Percentiles rank a stretch among this genome's conserved stretches.
Conservation (phyloP, 2,888 invertebrate genomes). For the Campopleginae sp. region DNA sequence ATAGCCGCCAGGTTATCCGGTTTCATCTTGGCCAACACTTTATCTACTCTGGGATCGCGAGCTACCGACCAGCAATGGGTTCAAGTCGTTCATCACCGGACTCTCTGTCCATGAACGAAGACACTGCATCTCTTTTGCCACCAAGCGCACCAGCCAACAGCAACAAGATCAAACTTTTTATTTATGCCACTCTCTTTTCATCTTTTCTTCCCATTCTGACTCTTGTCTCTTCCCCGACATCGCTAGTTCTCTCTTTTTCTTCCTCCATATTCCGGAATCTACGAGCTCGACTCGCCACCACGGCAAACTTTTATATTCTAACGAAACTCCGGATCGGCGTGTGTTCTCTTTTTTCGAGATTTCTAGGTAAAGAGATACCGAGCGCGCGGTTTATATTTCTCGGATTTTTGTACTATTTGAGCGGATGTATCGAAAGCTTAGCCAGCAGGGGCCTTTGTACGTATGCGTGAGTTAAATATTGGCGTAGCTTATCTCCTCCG, state of each 20-base stretch:
- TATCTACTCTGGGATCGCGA: slow-evolving; percentile 74
- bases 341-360: slow-evolving; percentile 38
- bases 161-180: slow-evolving; percentile 42
- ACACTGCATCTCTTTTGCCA: slow-evolving; percentile 66
- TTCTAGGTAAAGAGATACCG: slow-evolving; percentile 69
- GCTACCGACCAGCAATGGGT: slow-evolving; percentile 71
- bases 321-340: slow-evolving; percentile 21
- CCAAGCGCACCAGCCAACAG: slow-evolving; percentile 19
- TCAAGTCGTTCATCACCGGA: slow-evolving; percentile 60
- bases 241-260: slow-evolving; percentile 46
- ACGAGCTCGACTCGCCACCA: slow-evolving; percentile 36
- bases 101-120: slow-evolving; percentile 50
- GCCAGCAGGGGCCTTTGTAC: slow-evolving; percentile 19
- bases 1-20: slow-evolving; percentile 73
- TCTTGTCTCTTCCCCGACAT: slow-evolving; percentile 49
- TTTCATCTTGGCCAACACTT: slow-evolving; percentile 76
- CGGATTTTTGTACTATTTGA: slow-evolving; percentile 60
- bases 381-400: slow-evolving; percentile 65
- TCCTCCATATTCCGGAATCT: slow-evolving; percentile 72
- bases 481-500: slow-evolving; percentile 73
- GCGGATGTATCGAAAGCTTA: slow-evolving; percentile 63
- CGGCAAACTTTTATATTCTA: slow-evolving; percentile 62
- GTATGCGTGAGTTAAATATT: slow-evolving; percentile 75
- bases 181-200: slow-evolving; percentile 27
- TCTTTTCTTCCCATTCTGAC: not conserved